A percentile compares a stretch with the other conserved stretches of the same genome.
phyloP scores from a whole-genome alignment of 2,888 invertebrate species.

The Proisotoma minuta region DNA sequence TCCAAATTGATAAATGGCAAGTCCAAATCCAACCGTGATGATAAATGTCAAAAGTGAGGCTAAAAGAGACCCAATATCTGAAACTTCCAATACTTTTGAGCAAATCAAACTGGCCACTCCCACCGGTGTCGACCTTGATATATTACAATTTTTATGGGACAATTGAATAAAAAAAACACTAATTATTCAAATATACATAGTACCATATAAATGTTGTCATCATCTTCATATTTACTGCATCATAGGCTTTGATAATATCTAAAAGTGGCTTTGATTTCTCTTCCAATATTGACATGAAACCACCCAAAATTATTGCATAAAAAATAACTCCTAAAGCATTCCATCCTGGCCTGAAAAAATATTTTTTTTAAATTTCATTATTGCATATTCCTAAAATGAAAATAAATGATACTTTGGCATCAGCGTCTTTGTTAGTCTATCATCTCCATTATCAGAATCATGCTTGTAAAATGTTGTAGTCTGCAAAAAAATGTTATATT shows the following conservation, averaged over 20 bases:
- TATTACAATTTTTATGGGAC: too few relatives aligned
- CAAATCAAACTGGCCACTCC: constrained; percentile 81
- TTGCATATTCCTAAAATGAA: not conserved
- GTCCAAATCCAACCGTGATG: constrained; percentile 73
- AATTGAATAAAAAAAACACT: not conserved
- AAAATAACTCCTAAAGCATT: constrained; percentile 82
- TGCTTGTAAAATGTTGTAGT: constrained; percentile 25
- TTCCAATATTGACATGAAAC: constrained; percentile 76
- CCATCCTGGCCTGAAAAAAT: constrained; percentile 57
- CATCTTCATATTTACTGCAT: constrained; percentile 86
- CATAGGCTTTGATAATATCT: constrained; percentile 80
- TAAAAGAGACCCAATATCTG: constrained; percentile 59
- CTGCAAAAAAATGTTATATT: constrained; percentile 14
- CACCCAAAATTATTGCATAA: constrained; percentile 84
- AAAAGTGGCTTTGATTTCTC: constrained; percentile 66
- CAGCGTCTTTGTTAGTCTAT: constrained; percentile 13
- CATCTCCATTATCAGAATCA: not conserved
- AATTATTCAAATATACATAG: not conserved
- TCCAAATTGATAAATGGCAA: constrained; percentile 75
- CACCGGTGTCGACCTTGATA: constrained; percentile 67
- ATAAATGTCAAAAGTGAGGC: constrained; percentile 62
- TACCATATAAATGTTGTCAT: constrained; percentile 89
- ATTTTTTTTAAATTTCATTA: not conserved
- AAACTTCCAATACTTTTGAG: constrained; percentile 69
- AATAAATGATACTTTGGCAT: constrained; percentile 14